phyloP scores from a whole-genome alignment of 1,140 invertebrate species.

The Heliconius nattereri region DNA sequence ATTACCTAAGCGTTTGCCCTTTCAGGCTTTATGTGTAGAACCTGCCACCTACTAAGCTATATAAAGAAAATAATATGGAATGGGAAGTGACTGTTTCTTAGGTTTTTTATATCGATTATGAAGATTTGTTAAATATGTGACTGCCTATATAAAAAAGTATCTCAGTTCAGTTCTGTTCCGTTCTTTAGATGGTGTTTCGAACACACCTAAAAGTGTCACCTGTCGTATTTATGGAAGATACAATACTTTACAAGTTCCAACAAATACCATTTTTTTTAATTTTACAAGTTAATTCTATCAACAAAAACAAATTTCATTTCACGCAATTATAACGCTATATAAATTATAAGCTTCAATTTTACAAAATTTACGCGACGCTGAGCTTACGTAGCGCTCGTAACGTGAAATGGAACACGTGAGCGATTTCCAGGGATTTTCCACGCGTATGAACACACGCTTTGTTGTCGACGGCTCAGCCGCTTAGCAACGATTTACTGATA shows the following conservation, averaged over 20 bases:
- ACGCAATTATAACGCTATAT: background rate
- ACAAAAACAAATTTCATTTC: background rate
- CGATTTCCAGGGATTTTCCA: slow-evolving; percentile 20
- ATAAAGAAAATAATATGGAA: no score
- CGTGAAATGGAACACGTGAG: slow-evolving; percentile 17
- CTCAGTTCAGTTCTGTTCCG: no score
- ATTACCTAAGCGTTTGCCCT: no score
- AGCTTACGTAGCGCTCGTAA: slow-evolving; percentile 9
- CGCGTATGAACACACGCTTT: slow-evolving; percentile 14
- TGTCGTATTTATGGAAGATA: no score
- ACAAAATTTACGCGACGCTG: slow-evolving; percentile 8
- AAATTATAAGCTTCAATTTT: slow-evolving; percentile 9
- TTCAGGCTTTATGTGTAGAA: no score
- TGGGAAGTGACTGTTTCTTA: no score
- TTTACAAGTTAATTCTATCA: background rate
- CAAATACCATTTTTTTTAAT: background rate
- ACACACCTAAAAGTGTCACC: no score
- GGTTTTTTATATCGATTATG: no score
- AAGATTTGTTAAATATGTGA: no score
- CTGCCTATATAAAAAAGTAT: no score
- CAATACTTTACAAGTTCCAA: background rate
- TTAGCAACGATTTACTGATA: slow-evolving; percentile 12
- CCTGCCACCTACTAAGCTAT: no score
- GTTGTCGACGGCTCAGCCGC: background rate
- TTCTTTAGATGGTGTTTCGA: no score